These are phyloP conservation scores for Nasonia longicornis DNA, from an alignment of 1,140 invertebrate genomes.

Conservation along the genomic window DNA sequence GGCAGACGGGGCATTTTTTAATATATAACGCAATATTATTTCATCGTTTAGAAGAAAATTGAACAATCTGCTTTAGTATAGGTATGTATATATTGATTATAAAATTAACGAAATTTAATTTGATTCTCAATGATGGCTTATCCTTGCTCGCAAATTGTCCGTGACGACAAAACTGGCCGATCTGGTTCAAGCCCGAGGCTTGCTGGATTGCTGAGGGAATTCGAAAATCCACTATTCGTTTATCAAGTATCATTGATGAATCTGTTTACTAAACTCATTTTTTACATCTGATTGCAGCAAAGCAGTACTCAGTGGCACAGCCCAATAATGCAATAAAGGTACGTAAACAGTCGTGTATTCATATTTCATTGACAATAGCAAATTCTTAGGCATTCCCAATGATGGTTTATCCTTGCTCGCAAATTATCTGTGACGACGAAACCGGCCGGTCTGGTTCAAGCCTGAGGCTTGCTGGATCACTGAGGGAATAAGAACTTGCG, in stretches of 20 bases:
- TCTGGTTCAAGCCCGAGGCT: conserved; percentile 45
- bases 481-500: conserved; percentile 38
- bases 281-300: not conserved
- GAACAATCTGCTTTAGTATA: not conserved
- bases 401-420: conserved; percentile 59
- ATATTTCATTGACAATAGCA: not conserved
- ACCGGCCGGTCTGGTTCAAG: conserved; percentile 49
- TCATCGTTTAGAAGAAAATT: not conserved
- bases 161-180: conserved; percentile 55
- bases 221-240: not conserved
- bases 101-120: not conserved
- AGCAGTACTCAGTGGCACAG: not conserved
- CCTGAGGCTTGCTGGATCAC: conserved; percentile 45
- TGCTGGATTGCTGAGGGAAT: conserved; percentile 46
- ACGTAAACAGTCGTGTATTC: not conserved
- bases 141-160: conserved; percentile 57
- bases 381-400: conserved; percentile 46
- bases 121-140: conserved; percentile 54
- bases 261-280: not conserved
- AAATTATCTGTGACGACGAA: conserved; percentile 54
- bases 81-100: not conserved
- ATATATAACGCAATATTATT: not conserved
- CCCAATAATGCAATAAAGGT: not conserved
- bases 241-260: not conserved
- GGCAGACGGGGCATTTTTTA: not conserved